Percentiles rank a stretch among this genome's conserved stretches.
phyloP scores from a whole-genome alignment of 2,113 vertebrate species.

The Myrmecobius fasciatus region DNA sequence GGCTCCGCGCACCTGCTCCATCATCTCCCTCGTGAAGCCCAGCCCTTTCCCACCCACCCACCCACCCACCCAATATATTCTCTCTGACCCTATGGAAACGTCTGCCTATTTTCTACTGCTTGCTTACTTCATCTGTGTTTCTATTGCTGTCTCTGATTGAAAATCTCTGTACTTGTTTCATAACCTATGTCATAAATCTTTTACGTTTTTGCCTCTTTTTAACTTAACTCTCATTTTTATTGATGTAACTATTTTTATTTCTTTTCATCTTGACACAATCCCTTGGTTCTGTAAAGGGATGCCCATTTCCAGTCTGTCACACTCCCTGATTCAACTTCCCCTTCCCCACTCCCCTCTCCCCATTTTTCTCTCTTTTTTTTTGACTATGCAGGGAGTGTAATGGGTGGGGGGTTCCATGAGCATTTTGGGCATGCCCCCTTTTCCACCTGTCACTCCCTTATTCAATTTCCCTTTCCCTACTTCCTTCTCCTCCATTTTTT shows the following conservation, averaged over 20 bases:
- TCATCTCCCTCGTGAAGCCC: background rate
- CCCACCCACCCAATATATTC: background rate
- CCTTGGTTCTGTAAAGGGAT: conserved; percentile 1
- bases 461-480: background rate
- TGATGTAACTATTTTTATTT: background rate
- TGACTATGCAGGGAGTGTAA: background rate
- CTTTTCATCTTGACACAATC: background rate
- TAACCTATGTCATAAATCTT: background rate
- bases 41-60: background rate
- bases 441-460: background rate
- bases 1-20: conserved; percentile 69
- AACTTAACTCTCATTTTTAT: background rate
- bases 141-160: background rate
- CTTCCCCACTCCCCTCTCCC: background rate
- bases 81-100: background rate
- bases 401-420: background rate
- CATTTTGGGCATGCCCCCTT: background rate
- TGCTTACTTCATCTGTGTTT: background rate
- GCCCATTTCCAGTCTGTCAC: background rate
- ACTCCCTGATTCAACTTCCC: background rate
- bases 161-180: background rate
- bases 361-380: background rate
- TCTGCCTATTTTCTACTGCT: background rate
- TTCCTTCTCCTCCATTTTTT: background rate
- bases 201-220: background rate